Conservation (phyloP, 2,797 vertebrate species). For the Benthosema pterotum region DNA sequence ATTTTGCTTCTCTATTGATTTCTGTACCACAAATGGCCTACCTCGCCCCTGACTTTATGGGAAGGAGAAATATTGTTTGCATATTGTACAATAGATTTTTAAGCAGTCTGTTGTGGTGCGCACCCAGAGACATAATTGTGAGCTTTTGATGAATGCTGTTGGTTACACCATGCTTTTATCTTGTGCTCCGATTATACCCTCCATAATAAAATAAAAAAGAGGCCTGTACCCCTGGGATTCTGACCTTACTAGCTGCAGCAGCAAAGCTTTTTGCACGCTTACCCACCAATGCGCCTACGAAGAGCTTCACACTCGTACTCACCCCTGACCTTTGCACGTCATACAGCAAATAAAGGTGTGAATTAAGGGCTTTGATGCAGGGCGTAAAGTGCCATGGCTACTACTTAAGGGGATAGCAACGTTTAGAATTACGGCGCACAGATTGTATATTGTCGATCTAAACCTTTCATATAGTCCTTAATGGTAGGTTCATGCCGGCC, state of each 20-base stretch:
- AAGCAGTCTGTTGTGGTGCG: no score
- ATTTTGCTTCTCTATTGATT: no score
- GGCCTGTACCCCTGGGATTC: slow-evolving; percentile 31
- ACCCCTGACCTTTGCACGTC: slow-evolving; percentile 51
- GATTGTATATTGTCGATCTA: background rate
- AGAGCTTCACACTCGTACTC: slow-evolving; percentile 25
- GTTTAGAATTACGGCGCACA: background rate
- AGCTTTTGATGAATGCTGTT: background rate
- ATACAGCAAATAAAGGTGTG: slow-evolving; percentile 76
- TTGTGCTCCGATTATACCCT: slow-evolving; percentile 9
- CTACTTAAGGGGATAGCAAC: background rate
- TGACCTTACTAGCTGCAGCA: slow-evolving; percentile 14
- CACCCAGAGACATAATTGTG: background rate
- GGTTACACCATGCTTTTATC: background rate
- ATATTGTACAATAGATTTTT: no score
- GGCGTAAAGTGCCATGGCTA: background rate
- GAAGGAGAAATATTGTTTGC: no score
- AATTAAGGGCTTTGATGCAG: slow-evolving; percentile 16
- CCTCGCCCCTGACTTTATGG: no score
- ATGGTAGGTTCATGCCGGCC: background rate
- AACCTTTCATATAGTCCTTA: background rate
- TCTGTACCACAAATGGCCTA: no score
- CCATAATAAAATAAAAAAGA: slow-evolving; percentile 12
- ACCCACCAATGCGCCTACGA: slow-evolving; percentile 14
- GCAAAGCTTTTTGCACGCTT: slow-evolving; percentile 56